Conservation (phyloP, 2,888 invertebrate species). For the Buathra laborator region DNA sequence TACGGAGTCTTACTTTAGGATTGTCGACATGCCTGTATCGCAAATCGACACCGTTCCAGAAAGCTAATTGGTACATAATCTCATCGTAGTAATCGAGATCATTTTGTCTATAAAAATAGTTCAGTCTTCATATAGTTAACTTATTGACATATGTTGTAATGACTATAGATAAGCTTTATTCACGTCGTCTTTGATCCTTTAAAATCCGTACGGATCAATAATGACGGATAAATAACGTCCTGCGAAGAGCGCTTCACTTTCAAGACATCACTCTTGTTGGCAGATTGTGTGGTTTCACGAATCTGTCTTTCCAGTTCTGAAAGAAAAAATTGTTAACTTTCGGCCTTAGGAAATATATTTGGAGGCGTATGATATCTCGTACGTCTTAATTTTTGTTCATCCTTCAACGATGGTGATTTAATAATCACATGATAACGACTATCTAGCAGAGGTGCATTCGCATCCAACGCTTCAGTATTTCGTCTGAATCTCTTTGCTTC, state of each 20-base stretch:
- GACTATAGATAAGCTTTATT: not conserved
- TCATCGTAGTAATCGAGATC: constrained; percentile 26
- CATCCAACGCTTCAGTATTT: not conserved
- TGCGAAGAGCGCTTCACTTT: not conserved
- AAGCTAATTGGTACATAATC: constrained; percentile 39
- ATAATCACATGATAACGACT: not conserved
- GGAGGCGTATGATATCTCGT: not conserved
- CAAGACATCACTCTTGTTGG: not conserved
- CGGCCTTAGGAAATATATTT: too few species aligned
- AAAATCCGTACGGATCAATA: not conserved
- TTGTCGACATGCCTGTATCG: constrained; percentile 33
- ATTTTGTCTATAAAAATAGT: constrained; percentile 26
- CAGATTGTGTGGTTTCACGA: not conserved
- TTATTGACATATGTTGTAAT: not conserved
- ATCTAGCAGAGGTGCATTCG: not conserved
- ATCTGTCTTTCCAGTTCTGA: not conserved
- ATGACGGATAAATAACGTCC: constrained; percentile 5
- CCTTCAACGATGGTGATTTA: not conserved
- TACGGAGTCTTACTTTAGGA: constrained; percentile 41
- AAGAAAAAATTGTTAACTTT: not conserved
- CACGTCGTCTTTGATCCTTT: not conserved
- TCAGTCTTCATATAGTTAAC: not conserved
- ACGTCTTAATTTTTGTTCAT: not conserved
- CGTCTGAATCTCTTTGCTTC: not conserved
- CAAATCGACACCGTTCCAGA: constrained; percentile 54